A percentile compares a stretch with the other conserved stretches of the same genome.
These are phyloP conservation scores for Bolinopsis microptera DNA, from an alignment of 37 sponge, comb jelly and placozoan species.

Conservation along the genomic window DNA sequence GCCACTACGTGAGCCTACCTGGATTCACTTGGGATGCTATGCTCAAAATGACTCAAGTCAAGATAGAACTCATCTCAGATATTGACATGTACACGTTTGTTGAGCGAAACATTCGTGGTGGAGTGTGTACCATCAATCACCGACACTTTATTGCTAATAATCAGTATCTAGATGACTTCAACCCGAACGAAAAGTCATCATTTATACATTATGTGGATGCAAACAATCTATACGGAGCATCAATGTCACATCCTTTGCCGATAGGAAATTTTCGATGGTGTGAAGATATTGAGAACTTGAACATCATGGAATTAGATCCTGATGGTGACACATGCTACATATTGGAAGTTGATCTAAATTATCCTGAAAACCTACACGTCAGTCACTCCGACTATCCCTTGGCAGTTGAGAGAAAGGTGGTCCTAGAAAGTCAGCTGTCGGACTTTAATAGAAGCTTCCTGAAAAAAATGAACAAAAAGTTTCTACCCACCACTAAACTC, in stretches of 20 bases:
- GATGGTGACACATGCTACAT: too few species aligned
- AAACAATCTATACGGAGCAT: slow-evolving; percentile 31
- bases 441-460: background rate
- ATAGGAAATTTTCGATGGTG: background rate
- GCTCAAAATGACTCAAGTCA: slow-evolving; percentile 46
- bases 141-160: background rate
- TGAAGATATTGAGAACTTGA: background rate
- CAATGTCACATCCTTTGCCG: background rate
- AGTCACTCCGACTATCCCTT: slow-evolving; percentile 36
- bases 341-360: too few species aligned
- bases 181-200: background rate
- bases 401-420: background rate
- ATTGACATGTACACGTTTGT: slow-evolving; percentile 49
- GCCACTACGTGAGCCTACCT: slow-evolving; percentile 35
- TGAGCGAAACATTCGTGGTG: background rate
- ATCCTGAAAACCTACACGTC: slow-evolving; percentile 32
- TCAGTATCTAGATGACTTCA: background rate
- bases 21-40: slow-evolving; percentile 64
- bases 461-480: background rate
- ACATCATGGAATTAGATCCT: background rate
- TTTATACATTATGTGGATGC: too few species aligned
- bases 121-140: slow-evolving; percentile 29
- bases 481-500: background rate
- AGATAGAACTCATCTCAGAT: background rate
- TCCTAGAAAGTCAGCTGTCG: background rate